Percentiles rank a stretch among this genome's conserved stretches.
These are phyloP conservation scores for Salvelinus sp. DNA, from an alignment of 2,113 vertebrate genomes.

Conservation along the genomic window DNA sequence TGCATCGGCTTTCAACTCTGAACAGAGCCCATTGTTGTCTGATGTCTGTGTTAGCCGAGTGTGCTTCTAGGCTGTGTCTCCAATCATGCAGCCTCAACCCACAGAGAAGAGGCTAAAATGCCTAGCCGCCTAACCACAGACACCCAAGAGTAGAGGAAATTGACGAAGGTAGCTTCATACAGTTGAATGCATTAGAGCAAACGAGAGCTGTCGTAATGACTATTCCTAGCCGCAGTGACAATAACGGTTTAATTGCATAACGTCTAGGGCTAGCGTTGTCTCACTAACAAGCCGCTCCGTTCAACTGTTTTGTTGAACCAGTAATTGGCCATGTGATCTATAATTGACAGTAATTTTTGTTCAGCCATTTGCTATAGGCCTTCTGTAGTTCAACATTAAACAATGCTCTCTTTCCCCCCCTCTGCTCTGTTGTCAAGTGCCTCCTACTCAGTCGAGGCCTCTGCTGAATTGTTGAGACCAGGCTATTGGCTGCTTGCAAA, in stretches of 20 bases:
- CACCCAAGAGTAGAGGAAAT: not conserved
- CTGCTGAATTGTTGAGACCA: slow-evolving; percentile 31
- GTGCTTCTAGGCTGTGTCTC: not conserved
- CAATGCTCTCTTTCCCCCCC: not conserved
- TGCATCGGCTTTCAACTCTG: slow-evolving; percentile 9
- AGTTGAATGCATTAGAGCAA: not conserved
- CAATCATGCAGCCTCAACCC: not conserved
- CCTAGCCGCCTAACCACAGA: not conserved
- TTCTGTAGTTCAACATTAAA: not conserved
- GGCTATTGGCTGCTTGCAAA: slow-evolving; percentile 41
- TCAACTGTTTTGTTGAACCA: not conserved
- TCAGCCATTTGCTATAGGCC: not conserved
- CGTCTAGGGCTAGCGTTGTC: not conserved
- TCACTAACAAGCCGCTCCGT: slow-evolving; percentile 1
- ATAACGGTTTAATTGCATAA: not conserved
- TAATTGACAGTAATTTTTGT: not conserved
- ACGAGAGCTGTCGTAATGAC: not conserved
- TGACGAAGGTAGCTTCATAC: not conserved
- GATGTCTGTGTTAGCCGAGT: slow-evolving; percentile 11
- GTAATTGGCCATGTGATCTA: not conserved
- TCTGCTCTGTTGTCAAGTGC: slow-evolving; percentile 6
- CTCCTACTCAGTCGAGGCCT: slow-evolving; percentile 20
- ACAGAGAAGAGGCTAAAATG: no score
- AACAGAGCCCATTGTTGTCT: slow-evolving; percentile 5
- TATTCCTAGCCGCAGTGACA: no score